These are phyloP conservation scores for Euplagia quadripunctaria DNA, from an alignment of 2,888 invertebrate genomes.

Conservation along the genomic window DNA sequence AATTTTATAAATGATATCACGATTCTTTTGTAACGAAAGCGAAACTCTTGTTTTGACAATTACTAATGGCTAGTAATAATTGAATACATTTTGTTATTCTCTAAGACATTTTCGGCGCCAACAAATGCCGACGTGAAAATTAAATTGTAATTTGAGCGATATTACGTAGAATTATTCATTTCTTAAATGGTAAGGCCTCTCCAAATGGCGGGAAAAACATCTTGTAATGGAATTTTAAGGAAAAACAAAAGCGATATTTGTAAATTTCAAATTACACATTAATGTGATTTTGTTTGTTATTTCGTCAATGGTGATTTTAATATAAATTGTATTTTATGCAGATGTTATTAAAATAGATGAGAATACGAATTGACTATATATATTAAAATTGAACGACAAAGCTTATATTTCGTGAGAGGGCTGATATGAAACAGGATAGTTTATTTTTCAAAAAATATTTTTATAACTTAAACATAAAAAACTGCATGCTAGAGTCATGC, in stretches of 20 bases:
- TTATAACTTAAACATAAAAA: no score
- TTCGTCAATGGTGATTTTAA: constrained; percentile 3
- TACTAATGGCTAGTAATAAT: constrained; percentile 13
- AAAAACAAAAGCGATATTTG: constrained; percentile 17
- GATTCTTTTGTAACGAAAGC: not conserved
- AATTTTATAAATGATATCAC: not conserved
- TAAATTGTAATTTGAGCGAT: constrained; percentile 37
- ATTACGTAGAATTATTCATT: constrained; percentile 38
- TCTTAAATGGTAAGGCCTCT: constrained; percentile 22
- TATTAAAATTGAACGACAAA: no score
- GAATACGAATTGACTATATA: not conserved
- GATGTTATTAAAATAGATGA: not conserved
- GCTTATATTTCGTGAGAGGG: no score
- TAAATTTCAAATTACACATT: constrained; percentile 31
- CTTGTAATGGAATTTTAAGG: constrained; percentile 34
- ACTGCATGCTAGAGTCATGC: no score
- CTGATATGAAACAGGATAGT: no score
- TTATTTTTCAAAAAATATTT: no score
- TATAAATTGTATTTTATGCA: not conserved
- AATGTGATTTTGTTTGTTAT: constrained; percentile 20
- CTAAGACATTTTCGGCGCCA: constrained; percentile 13
- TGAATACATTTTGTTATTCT: constrained; percentile 16
- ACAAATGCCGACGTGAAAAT: constrained; percentile 31
- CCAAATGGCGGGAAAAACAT: constrained; percentile 20
- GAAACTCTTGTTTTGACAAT: constrained; percentile 12